phyloP scores from a whole-genome alignment of 1,140 invertebrate genomes.

The Euschistus heros region DNA sequence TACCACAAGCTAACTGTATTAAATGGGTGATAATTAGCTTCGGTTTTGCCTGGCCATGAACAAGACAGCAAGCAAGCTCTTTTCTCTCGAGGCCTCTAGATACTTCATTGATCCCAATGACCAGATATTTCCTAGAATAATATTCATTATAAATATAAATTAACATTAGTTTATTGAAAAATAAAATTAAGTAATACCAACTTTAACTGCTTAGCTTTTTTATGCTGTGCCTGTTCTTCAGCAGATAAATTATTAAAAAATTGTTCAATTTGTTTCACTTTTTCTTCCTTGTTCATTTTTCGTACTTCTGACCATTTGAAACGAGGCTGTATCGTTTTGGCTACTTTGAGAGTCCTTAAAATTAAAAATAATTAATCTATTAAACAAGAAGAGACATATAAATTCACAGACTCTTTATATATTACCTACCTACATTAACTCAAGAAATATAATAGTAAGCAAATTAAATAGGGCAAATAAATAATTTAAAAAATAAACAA shows the following conservation, averaged over 20 bases:
- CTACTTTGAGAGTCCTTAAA: neutral
- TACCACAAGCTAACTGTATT: neutral
- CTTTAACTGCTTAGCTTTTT: slow-evolving; percentile 11
- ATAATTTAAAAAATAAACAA: neutral
- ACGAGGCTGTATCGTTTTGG: neutral
- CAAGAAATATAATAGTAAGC: no score
- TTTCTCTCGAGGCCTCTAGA: slow-evolving; percentile 7
- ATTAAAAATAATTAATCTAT: slow-evolving; percentile 3
- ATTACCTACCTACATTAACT: no score
- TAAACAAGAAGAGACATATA: neutral
- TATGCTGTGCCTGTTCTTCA: neutral
- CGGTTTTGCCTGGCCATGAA: slow-evolving; percentile 2
- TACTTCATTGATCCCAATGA: neutral
- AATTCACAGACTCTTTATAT: no score
- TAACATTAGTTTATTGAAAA: neutral
- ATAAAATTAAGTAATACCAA: neutral
- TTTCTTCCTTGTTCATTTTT: slow-evolving; percentile 10
- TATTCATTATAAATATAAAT: neutral
- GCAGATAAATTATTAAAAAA: neutral
- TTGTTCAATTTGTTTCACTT: neutral
- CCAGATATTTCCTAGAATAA: slow-evolving; percentile 1
- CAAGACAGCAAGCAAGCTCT: slow-evolving; percentile 7
- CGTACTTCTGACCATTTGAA: neutral
- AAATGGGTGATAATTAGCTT: slow-evolving; percentile 11
- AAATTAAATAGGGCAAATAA: no score